Conservation (phyloP, 1,140 invertebrate genomes). For the Pectinophora gossypiella region DNA sequence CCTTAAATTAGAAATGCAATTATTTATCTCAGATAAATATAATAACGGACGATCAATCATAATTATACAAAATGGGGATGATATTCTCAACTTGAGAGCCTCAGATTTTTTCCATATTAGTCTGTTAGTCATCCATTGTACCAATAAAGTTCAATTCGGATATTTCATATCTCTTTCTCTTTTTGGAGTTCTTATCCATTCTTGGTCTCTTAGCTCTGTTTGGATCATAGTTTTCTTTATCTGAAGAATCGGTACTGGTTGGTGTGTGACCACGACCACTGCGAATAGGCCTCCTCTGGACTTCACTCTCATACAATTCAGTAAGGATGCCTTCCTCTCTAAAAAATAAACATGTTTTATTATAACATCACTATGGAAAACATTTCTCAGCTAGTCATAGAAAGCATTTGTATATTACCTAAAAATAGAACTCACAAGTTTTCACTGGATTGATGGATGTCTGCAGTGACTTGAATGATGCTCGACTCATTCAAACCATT, state of each 20-base stretch:
- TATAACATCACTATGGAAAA: not conserved
- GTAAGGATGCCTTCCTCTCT: conserved; percentile 37
- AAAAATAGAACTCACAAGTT: conserved; percentile 33
- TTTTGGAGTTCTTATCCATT: conserved; percentile 17
- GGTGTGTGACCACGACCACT: conserved; percentile 34
- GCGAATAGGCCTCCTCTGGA: conserved; percentile 23
- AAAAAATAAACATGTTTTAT: conserved; percentile 20
- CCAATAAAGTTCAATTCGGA: too few relatives aligned
- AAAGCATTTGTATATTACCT: not conserved
- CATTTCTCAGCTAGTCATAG: not conserved
- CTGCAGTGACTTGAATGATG: conserved; percentile 32
- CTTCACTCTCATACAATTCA: conserved; percentile 23
- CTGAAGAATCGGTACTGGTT: conserved; percentile 57
- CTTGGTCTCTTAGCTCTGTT: conserved; percentile 43
- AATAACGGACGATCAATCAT: too few relatives aligned
- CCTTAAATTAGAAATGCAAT: too few relatives aligned
- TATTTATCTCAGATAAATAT: too few relatives aligned
- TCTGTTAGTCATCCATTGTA: too few relatives aligned
- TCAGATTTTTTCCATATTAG: too few relatives aligned
- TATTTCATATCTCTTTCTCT: conserved; percentile 15
- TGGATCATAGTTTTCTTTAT: conserved; percentile 63
- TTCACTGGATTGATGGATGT: conserved; percentile 42
- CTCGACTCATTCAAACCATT: conserved; percentile 20
- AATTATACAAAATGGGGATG: too few relatives aligned
- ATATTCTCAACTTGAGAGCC: too few relatives aligned